phyloP scores from a whole-genome alignment of 92 coral and sea anemone species.

The Umimayanthus kanabou region DNA sequence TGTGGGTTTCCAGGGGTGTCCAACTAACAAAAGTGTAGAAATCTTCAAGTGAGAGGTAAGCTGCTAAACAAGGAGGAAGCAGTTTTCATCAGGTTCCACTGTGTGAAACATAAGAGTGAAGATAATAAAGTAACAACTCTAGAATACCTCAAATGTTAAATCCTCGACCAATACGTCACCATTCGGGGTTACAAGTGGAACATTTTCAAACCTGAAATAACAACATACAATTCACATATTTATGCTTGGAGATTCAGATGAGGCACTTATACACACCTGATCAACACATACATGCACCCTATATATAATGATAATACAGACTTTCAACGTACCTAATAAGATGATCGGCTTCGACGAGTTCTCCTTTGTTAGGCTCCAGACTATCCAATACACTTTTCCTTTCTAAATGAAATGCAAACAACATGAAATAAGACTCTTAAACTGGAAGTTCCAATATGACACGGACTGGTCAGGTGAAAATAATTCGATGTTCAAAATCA shows the following conservation, averaged over 20 bases:
- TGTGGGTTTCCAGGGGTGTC: too few relatives aligned
- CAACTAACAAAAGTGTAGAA: too few relatives aligned
- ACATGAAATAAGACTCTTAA: not conserved
- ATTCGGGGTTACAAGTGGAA: constrained; percentile 94
- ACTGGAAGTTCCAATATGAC: too few relatives aligned
- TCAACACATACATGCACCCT: too few relatives aligned
- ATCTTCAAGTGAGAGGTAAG: too few relatives aligned
- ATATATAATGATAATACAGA: too few relatives aligned
- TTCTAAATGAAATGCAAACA: constrained; percentile 10
- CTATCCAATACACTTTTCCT: constrained; percentile 55
- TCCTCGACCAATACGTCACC: constrained; percentile 89
- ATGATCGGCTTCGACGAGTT: constrained; percentile 83
- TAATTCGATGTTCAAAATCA: too few relatives aligned
- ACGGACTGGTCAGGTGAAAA: too few relatives aligned
- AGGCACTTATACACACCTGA: too few relatives aligned
- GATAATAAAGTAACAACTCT: not conserved
- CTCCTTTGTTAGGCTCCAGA: constrained; percentile 70
- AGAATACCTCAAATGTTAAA: constrained; percentile 81
- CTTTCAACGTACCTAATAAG: constrained; percentile 72
- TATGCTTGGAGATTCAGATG: not conserved
- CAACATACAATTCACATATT: not conserved
- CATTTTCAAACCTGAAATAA: constrained; percentile 86
- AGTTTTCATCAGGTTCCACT: too few relatives aligned
- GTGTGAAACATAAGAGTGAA: not conserved
- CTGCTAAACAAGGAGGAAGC: too few relatives aligned